Evolutionary conservation across 2,113 vertebrate species (phyloP).

Genomic region (Ifrita kowaldi): DNA sequence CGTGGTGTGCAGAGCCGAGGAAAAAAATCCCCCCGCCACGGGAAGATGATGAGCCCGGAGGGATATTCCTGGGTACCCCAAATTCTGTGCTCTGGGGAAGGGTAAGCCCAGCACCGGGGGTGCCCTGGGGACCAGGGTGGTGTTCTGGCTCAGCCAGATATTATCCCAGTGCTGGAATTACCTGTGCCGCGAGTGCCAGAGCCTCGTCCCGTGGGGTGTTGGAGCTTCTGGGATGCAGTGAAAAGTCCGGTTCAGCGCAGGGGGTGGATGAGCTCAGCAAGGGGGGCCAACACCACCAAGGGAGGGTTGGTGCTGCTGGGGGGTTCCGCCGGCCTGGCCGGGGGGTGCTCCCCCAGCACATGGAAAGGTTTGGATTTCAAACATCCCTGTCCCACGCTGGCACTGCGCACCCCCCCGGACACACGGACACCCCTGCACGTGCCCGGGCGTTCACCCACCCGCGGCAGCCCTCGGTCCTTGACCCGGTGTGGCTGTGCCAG

Average conservation of each 20-base stretch:
- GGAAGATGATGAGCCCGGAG: not conserved
- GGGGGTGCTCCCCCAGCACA: accelerated
- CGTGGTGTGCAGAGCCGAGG: not conserved
- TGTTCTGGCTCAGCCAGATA: not conserved
- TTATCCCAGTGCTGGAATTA: accelerated
- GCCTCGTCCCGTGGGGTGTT: not conserved
- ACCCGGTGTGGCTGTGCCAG: accelerated
- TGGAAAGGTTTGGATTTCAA: not conserved
- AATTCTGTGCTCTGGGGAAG: not conserved
- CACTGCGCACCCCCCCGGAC: accelerated
- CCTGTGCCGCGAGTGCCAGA: not conserved
- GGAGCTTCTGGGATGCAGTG: not conserved
- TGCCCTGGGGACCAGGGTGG: accelerated
- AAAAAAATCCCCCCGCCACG: not conserved
- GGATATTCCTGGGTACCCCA: not conserved
- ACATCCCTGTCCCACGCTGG: accelerated
- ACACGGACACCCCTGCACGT: accelerated
- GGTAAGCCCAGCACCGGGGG: accelerated
- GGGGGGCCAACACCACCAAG: accelerated
- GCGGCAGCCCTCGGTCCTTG: not conserved
- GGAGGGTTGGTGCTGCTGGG: accelerated
- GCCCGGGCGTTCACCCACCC: accelerated
- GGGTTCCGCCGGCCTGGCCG: accelerated
- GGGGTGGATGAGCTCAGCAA: not conserved
- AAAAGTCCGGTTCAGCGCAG: not conserved